Conservation (phyloP, 2,797 vertebrate species). For the Petrocephalus sullivani region DNA sequence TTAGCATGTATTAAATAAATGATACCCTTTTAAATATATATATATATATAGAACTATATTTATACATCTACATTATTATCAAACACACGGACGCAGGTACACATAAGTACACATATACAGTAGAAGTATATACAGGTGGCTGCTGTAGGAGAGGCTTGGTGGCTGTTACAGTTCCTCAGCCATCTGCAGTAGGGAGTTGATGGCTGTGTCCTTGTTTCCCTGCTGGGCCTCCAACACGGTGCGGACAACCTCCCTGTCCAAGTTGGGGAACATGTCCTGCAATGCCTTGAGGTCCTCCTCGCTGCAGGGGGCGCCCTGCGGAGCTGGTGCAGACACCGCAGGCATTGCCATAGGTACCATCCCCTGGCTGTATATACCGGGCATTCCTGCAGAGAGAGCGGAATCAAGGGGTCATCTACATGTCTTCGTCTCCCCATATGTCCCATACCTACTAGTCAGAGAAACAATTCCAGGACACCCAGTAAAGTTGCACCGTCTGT, state of each 20-base stretch:
- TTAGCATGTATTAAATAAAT: constrained; percentile 38
- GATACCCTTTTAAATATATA: constrained; percentile 36
- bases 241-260: constrained; percentile 88
- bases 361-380: constrained; percentile 82
- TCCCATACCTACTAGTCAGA: not conserved
- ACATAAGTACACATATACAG: constrained; percentile 31
- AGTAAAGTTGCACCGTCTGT: not conserved
- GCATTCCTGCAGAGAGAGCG: constrained; percentile 65
- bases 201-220: constrained; percentile 84
- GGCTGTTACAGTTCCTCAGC: constrained; percentile 80
- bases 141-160: constrained; percentile 7
- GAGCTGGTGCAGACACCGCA: constrained; percentile 48
- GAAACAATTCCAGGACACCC: not conserved
- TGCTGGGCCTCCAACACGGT: constrained; percentile 90
- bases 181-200: constrained; percentile 96
- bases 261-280: constrained; percentile 95
- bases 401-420: not conserved
- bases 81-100: constrained; percentile 31
- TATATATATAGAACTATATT: constrained; percentile 21
- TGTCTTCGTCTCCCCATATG: not conserved
- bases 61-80: constrained; percentile 25
- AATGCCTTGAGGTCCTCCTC: constrained; percentile 90
- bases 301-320: constrained; percentile 63
- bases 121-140: constrained; percentile 31
- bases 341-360: constrained; percentile 79